These are phyloP conservation scores for Stigmatopora nigra DNA, from an alignment of 2,113 vertebrate genomes.

Conservation along the genomic window DNA sequence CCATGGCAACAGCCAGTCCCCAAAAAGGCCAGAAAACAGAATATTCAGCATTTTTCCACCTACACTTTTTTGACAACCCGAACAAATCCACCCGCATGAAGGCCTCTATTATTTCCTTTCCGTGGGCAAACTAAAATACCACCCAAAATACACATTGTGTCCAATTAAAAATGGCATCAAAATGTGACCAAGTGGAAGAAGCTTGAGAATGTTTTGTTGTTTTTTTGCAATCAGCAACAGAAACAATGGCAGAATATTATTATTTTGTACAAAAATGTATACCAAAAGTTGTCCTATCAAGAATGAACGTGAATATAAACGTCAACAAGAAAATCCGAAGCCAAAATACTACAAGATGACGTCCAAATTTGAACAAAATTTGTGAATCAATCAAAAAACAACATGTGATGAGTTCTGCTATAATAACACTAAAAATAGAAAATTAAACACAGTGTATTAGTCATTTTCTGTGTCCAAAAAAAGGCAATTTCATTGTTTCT, in stretches of 20 bases:
- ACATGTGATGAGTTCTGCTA: too few species aligned
- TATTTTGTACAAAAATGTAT: too few species aligned
- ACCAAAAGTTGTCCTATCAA: too few species aligned
- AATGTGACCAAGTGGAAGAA: background rate
- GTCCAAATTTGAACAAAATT: too few species aligned
- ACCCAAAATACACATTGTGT: background rate
- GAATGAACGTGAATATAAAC: too few species aligned
- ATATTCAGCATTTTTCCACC: background rate
- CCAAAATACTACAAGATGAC: too few species aligned
- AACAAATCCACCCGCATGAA: slow-evolving; percentile 6
- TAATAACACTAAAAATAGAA: too few species aligned
- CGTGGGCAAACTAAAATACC: background rate
- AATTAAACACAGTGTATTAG: too few species aligned
- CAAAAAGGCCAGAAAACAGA: slow-evolving; percentile 5
- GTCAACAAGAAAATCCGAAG: too few species aligned
- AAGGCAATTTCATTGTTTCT: background rate
- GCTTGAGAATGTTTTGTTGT: background rate
- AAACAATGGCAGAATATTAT: slow-evolving; percentile 1
- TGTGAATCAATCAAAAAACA: too few species aligned
- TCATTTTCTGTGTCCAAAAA: too few species aligned
- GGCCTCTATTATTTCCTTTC: background rate
- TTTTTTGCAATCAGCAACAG: background rate
- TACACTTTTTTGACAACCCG: background rate
- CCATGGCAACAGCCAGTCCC: slow-evolving; percentile 23
- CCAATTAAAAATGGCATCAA: background rate